Evolutionary conservation across 2,113 vertebrate genomes (phyloP).

Genomic region (Sorex araneus): DNA sequence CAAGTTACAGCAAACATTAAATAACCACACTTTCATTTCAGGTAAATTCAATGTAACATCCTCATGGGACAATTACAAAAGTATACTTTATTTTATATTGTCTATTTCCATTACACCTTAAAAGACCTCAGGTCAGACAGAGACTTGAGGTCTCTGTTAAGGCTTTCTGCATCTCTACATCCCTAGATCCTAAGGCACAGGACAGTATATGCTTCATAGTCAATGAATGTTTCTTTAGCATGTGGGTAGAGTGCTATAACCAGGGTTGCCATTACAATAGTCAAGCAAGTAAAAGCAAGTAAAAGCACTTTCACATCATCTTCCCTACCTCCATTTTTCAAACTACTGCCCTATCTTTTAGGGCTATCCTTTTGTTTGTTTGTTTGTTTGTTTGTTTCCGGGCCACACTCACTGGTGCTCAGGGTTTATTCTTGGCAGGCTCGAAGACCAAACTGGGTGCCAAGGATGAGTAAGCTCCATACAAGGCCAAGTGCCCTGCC

Average conservation of each 20-base stretch:
- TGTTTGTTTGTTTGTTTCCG: background rate
- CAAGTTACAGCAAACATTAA: conserved; percentile 51
- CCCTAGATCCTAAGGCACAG: background rate
- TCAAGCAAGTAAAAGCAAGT: background rate
- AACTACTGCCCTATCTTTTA: conserved; percentile 15
- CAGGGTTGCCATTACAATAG: conserved; percentile 19
- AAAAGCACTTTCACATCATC: background rate
- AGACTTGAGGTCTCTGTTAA: background rate
- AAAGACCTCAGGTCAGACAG: conserved; percentile 11
- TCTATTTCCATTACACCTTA: conserved; percentile 22
- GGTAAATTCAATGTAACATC: conserved; percentile 25
- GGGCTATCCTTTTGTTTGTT: too few species aligned
- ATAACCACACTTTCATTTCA: conserved; percentile 49
- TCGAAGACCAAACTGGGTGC: too few species aligned
- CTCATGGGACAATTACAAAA: background rate
- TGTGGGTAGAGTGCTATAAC: background rate
- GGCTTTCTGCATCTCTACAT: background rate
- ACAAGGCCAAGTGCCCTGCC: too few species aligned
- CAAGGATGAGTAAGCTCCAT: too few species aligned
- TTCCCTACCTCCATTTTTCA: conserved; percentile 12
- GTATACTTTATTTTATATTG: background rate
- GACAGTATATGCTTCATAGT: background rate
- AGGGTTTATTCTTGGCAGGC: too few species aligned
- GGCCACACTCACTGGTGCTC: too few species aligned
- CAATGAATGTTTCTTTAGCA: background rate